Evolutionary conservation across 2,113 vertebrate genomes (phyloP).

Genomic region (Nematolebias whitei): DNA sequence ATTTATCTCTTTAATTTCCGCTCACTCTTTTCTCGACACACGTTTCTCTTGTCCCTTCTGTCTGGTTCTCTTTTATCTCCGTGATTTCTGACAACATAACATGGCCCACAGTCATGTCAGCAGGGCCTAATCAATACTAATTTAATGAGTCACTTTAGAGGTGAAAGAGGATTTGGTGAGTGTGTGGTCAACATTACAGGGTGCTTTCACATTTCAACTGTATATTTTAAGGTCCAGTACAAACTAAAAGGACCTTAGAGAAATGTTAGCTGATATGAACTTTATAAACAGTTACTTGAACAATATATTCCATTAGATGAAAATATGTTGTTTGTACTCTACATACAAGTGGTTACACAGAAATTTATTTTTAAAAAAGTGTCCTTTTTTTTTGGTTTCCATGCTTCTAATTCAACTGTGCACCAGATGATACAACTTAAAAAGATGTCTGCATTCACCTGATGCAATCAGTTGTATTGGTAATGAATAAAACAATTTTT

Average conservation of each 20-base stretch:
- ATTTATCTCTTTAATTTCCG: constrained; percentile 41
- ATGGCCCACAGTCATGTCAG: constrained; percentile 40
- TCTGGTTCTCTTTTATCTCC: constrained; percentile 22
- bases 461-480: too few relatives aligned
- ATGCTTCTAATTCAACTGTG: too few relatives aligned
- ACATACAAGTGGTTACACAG: too few relatives aligned
- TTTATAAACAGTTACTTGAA: too few relatives aligned
- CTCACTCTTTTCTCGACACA: not conserved
- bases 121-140: constrained; percentile 48
- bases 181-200: constrained; percentile 14
- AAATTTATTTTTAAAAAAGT: too few relatives aligned
- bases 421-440: too few relatives aligned
- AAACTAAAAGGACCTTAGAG: constrained; percentile 13
- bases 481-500: too few relatives aligned
- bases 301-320: not conserved
- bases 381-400: too few relatives aligned
- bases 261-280: not conserved
- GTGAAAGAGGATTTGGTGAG: constrained; percentile 29
- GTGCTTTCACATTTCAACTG: constrained; percentile 19
- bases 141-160: constrained; percentile 60
- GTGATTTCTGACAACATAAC: constrained; percentile 56
- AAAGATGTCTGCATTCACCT: too few relatives aligned
- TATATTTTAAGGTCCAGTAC: constrained; percentile 33
- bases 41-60: not conserved
- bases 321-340: too few relatives aligned